phyloP scores from a whole-genome alignment of 2,888 invertebrate species.

The Heterodera filipjevi region DNA sequence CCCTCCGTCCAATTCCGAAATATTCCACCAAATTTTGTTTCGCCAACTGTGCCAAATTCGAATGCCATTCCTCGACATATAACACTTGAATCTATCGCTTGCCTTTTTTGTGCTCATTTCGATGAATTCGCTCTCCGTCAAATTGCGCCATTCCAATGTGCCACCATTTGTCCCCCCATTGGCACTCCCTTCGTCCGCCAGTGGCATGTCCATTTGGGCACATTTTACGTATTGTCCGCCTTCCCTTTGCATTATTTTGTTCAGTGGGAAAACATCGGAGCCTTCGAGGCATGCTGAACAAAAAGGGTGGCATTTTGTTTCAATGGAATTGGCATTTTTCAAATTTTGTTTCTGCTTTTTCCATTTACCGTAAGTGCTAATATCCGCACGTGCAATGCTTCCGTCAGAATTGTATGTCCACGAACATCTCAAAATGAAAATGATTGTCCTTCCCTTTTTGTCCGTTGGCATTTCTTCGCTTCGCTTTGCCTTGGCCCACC shows the following conservation, averaged over 20 bases:
- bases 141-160: conserved; percentile 36
- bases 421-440: conserved; percentile 30
- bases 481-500: conserved; percentile 2
- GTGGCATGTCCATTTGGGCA: not conserved
- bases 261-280: conserved; percentile 41
- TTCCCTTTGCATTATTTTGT: conserved; percentile 42
- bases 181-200: not conserved
- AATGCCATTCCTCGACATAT: not conserved
- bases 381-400: conserved; percentile 30
- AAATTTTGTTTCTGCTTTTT: too few species aligned
- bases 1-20: conserved; percentile 35
- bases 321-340: conserved; percentile 12
- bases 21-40: conserved; percentile 41
- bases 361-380: conserved; percentile 41
- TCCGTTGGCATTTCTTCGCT: not conserved
- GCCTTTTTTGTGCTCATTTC: conserved; percentile 42
- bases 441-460: not conserved
- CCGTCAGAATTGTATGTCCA: conserved; percentile 40
- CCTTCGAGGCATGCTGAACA: conserved; percentile 42
- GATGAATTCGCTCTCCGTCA: conserved; percentile 36
- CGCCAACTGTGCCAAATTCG: conserved; percentile 26
- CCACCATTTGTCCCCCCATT: conserved; percentile 10
- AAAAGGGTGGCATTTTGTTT: not conserved
- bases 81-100: too few species aligned
- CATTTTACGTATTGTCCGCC: conserved; percentile 44